Evolutionary conservation across 2,113 vertebrate genomes (phyloP), one percentile per base, ranked within the genome.

Genomic region (Megalops atlanticus): DNA sequence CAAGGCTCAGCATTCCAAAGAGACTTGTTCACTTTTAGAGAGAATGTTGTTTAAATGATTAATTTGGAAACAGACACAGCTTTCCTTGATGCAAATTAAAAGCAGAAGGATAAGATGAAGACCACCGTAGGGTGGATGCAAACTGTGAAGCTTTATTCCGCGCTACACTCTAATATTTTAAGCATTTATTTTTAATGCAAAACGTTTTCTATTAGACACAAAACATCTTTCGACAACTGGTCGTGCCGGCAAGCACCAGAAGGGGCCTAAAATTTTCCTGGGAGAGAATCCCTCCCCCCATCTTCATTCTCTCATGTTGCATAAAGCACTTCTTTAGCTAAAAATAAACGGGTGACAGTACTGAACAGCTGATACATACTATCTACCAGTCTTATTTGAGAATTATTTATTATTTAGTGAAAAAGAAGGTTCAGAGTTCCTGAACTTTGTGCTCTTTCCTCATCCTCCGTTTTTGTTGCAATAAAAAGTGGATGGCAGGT

Each of bases 151-250:
- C 21, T 18, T 1, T 21, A n/a, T 39, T 80, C 69, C 73, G 27
- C 39, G 31, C 38, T 45, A 8, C 33, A 70, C 40, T 36, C 16
- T 8, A 38, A 75, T n/a, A 64, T 40, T 74, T 27, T 5, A 12
- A 24, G 45, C 45, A 18, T 74, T 80, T 74, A 80, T 80, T 52
- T 80, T 80, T 73, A 41, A 81, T 49, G 1, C 11, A 69, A 36
- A 52, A 12, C 12, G 15, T 52, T 52, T 18, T 18, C 49, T 16
- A 16, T 52, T 52, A 16, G 1, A 2, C n/a, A 18, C n/a, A 58
- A 24, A 58, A 58, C 21, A 7, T 6, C 1, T n/a, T 58, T 58
- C n/a, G 52, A 58, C 52, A 58, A n/a, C 52, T 58, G 31, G 33
- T 47, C 31, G 15, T 71, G 68, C 41, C 5, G 6, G 45, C 33